A percentile compares a stretch with the other conserved stretches of the same genome.
Evolutionary conservation across 1,140 invertebrate genomes (phyloP).

Genomic region (Caenorhabditis brenneri): DNA sequence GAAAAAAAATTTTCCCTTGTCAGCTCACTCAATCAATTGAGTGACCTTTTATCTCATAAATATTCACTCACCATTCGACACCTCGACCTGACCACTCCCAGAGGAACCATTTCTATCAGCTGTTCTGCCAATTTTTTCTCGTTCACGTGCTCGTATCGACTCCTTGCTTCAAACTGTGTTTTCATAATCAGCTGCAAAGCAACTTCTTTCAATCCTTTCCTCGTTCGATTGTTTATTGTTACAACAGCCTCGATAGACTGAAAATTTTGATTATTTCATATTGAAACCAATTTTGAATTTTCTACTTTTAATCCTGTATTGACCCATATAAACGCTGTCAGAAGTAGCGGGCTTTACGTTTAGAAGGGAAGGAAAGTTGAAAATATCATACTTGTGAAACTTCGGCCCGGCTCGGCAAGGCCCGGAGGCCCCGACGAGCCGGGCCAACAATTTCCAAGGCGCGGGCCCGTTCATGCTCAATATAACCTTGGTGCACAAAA

Average conservation of each 20-base stretch:
- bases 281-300: neutral
- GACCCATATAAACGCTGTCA: too few species aligned
- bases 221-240: conserved; percentile 59
- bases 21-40: too few species aligned
- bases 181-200: conserved; percentile 63
- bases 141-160: conserved; percentile 67
- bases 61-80: conserved; percentile 60
- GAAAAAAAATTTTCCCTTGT: too few species aligned
- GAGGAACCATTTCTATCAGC: conserved; percentile 53
- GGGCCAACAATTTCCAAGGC: too few species aligned
- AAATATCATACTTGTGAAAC: too few species aligned
- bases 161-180: conserved; percentile 65
- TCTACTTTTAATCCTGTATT: too few species aligned
- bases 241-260: conserved; percentile 54
- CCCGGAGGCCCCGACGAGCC: too few species aligned
- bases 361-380: neutral
- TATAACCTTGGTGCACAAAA: too few species aligned
- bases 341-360: too few species aligned
- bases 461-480: too few species aligned
- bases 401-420: too few species aligned
- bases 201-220: conserved; percentile 65
- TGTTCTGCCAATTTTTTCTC: conserved; percentile 66
- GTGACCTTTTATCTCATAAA: neutral
- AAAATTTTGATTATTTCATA: neutral
- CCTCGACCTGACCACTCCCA: conserved; percentile 60